Conservation (phyloP, 2,113 vertebrate genomes). For the Cisticola juncidis region DNA sequence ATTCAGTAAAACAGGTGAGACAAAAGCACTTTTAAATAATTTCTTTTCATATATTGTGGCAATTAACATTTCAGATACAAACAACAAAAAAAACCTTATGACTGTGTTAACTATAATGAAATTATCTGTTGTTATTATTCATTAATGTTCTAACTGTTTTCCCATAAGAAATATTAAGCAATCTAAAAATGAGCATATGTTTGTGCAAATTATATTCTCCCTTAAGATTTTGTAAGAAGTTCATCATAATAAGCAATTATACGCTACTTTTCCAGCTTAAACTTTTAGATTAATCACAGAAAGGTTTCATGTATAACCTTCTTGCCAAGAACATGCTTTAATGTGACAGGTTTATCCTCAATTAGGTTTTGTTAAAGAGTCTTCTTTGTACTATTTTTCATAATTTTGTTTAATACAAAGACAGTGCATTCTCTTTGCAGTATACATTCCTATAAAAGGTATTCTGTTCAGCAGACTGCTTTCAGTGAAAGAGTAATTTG, state of each 20-base stretch:
- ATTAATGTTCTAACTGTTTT: constrained; percentile 19
- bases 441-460: background rate
- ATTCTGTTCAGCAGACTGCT: background rate
- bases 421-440: background rate
- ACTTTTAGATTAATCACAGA: constrained; percentile 33
- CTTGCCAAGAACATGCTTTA: background rate
- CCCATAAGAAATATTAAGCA: constrained; percentile 1
- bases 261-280: background rate
- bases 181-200: constrained; percentile 37
- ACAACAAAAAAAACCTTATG: background rate
- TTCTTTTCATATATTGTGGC: background rate
- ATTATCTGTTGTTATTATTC: constrained; percentile 24
- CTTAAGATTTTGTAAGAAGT: constrained; percentile 31
- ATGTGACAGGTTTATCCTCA: constrained; percentile 23
- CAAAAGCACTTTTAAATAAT: background rate
- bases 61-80: background rate
- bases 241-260: constrained; percentile 38
- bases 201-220: constrained; percentile 21
- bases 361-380: constrained; percentile 5
- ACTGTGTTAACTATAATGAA: background rate
- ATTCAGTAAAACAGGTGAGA: background rate
- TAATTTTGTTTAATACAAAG: constrained; percentile 5
- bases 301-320: background rate
- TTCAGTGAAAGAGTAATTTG: constrained; percentile 32
- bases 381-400: background rate